Evolutionary conservation across 2,113 vertebrate genomes (phyloP).

Genomic region (Sceloporus tristichus): DNA sequence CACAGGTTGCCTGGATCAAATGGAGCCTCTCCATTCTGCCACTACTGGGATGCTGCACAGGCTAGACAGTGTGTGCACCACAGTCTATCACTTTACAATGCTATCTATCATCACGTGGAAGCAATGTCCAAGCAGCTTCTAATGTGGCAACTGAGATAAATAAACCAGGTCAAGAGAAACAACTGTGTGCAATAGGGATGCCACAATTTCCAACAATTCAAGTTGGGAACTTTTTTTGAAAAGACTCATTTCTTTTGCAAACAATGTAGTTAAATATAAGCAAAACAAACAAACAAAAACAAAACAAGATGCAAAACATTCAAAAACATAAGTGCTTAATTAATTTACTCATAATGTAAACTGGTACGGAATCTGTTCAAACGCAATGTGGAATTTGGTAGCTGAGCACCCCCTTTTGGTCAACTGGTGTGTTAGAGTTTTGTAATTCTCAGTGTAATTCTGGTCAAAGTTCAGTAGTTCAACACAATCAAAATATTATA

Average conservation of each 20-base stretch:
- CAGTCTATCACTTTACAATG: not conserved
- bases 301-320: not conserved
- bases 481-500: not conserved
- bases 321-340: rapidly evolving
- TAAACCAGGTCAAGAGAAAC: not conserved
- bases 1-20: not conserved
- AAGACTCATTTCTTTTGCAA: not conserved
- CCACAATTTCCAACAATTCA: not conserved
- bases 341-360: not conserved
- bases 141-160: not conserved
- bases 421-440: not conserved
- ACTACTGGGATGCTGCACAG: not conserved
- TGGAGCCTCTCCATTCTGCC: not conserved
- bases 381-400: not conserved
- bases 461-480: not conserved
- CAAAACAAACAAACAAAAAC: not conserved
- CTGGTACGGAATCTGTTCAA: not conserved
- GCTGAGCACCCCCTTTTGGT: conserved; percentile 6
- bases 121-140: not conserved
- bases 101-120: not conserved
- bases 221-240: not conserved
- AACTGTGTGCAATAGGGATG: rapidly evolving
- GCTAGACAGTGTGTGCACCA: not conserved
- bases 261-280: not conserved
- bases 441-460: not conserved